Evolutionary conservation across 2,113 vertebrate species (phyloP).

Genomic region (Hypomesus transpacificus): DNA sequence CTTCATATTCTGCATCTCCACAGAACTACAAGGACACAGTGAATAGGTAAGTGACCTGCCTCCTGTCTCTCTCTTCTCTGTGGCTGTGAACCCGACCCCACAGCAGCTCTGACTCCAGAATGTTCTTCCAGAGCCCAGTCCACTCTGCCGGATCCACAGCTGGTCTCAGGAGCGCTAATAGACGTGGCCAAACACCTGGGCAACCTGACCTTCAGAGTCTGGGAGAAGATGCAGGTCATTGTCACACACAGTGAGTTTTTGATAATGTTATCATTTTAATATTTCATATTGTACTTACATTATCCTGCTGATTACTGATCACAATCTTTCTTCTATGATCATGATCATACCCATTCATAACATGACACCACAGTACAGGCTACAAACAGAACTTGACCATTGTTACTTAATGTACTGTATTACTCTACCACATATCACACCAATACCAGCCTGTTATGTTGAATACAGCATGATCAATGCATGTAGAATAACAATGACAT

Average conservation of each 20-base stretch:
- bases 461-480: not conserved
- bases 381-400: not conserved
- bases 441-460: not conserved
- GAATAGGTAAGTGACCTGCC: too few species aligned
- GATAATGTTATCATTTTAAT: too few species aligned
- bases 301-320: not conserved
- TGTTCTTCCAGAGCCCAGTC: not conserved
- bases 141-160: not conserved
- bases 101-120: not conserved
- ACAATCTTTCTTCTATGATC: not conserved
- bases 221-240: not conserved
- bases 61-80: too few species aligned
- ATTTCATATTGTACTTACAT: not conserved
- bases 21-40: too few species aligned
- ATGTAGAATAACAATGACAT: not conserved
- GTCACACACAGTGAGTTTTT: conserved; percentile 14
- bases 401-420: too few species aligned
- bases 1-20: too few species aligned
- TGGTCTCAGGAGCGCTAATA: not conserved
- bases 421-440: not conserved
- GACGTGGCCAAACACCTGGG: not conserved
- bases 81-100: not conserved
- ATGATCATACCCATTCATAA: too few species aligned
- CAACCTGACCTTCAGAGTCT: too few species aligned
- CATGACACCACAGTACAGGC: too few species aligned